These are phyloP conservation scores for Rhadinocentrus ornatus DNA, from an alignment of 2,797 vertebrate species.

Conservation along the genomic window DNA sequence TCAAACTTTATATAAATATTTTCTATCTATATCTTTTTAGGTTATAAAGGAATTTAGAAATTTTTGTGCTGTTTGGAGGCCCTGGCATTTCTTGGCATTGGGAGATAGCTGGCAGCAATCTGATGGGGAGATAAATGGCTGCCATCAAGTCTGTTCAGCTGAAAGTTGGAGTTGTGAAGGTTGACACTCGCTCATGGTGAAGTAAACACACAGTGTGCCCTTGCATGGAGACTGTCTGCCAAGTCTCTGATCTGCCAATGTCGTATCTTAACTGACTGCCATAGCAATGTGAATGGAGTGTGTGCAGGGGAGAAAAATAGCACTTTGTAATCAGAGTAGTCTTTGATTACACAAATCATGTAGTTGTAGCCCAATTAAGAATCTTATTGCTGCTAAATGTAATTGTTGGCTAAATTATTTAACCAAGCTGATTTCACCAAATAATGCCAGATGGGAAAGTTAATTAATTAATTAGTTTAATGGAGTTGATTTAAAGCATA, in stretches of 20 bases:
- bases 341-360: slow-evolving; percentile 2
- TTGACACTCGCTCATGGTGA: slow-evolving; percentile 69
- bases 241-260: slow-evolving; percentile 57
- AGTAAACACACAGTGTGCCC: slow-evolving; percentile 71
- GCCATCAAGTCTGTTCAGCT: slow-evolving; percentile 65
- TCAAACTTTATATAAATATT: too few species aligned
- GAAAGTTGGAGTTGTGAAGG: slow-evolving; percentile 69
- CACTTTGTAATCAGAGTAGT: slow-evolving; percentile 16
- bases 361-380: not conserved
- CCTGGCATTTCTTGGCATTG: slow-evolving; percentile 36
- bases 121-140: slow-evolving; percentile 72
- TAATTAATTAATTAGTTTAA: slow-evolving; percentile 7
- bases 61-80: slow-evolving; percentile 30
- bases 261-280: slow-evolving; percentile 34
- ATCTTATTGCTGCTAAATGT: slow-evolving; percentile 6
- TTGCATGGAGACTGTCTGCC: slow-evolving; percentile 58
- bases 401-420: slow-evolving; percentile 19
- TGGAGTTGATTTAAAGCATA: not conserved
- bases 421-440: slow-evolving; percentile 4
- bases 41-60: slow-evolving; percentile 21
- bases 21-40: not conserved
- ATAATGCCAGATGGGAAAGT: slow-evolving; percentile 7
- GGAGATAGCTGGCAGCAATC: slow-evolving; percentile 56
- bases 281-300: slow-evolving; percentile 42
- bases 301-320: slow-evolving; percentile 28